Base-by-base conservation (phyloP, 2,888 invertebrate genomes). In the Plagodis dolabraria region DNA sequence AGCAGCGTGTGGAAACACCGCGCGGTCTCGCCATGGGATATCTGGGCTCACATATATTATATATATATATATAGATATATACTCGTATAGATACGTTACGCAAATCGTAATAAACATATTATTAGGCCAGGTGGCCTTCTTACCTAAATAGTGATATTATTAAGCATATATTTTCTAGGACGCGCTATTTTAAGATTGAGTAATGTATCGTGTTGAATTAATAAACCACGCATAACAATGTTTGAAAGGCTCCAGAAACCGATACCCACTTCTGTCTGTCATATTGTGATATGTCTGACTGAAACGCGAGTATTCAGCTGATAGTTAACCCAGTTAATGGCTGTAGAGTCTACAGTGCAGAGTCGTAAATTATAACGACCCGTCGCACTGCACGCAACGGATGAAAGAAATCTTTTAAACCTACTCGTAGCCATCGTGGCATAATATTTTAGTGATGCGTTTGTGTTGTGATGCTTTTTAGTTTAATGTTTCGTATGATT, bases 1-100 rank as follows among this genome's bases (percentile, higher is more conserved):
- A 85, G 77, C 76, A 40, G 48, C 42, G 79, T 75, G 78, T 76
- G 76, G 86, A 84, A 86, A 83, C 75, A 74, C 68, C 68, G 67
- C 53, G 59, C 59, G 43, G 52, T 56, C 60, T 60, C 56, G 52
- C 64, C 61, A 60, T 62, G 74, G 64, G 69, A 73, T 82, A 81
- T 81, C 82, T 81, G 76, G 69, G 75, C 22, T 22, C 22, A 22
- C 22, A 22, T 4, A 22, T 77, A 22, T n/a, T 22, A 22, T 22
- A 22, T 22, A 22, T 22, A 4, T 22, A 79, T n/a, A n/a, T 77
- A 22, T 22, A 22, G 1, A 22, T 22, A 22, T 22, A 4, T 22
- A 79, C 57, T 50, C 53, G 22, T 49, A 45, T 58, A 48, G 33
- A 47, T 47, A 22, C 57, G 47, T 87, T 86, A 78, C 83, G 82